Evolutionary conservation across 1,140 invertebrate genomes (phyloP).

Genomic region (Apis dorsata): DNA sequence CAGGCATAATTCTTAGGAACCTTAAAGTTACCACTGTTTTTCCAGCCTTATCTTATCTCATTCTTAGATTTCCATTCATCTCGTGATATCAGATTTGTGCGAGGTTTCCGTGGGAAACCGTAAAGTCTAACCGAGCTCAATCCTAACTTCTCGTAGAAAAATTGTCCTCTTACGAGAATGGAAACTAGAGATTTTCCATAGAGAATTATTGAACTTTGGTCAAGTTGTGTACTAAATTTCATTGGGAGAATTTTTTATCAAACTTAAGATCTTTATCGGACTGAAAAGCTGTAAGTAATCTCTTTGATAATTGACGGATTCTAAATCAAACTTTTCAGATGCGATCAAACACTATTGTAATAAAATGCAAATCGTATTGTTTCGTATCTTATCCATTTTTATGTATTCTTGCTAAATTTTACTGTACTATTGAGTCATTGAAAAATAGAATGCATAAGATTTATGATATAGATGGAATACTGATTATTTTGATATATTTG

Average conservation of each 20-base stretch:
- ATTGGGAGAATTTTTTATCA: constrained; percentile 2
- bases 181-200: background rate
- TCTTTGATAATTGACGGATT: background rate
- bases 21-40: constrained; percentile 56
- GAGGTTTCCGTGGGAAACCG: constrained; percentile 9
- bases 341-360: background rate
- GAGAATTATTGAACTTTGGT: constrained; percentile 6
- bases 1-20: constrained; percentile 10
- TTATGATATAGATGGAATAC: too few species aligned
- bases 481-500: too few species aligned
- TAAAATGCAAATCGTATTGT: too few species aligned
- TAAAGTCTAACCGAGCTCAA: constrained; percentile 12
- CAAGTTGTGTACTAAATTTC: background rate
- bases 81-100: constrained; percentile 50
- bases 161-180: constrained; percentile 2
- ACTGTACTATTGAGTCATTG: too few species aligned
- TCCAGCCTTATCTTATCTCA: constrained; percentile 52
- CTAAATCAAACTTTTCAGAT: too few species aligned
- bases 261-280: background rate
- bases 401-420: too few species aligned
- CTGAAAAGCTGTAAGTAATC: background rate
- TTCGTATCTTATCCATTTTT: too few species aligned
- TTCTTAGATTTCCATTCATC: constrained; percentile 55
- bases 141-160: constrained; percentile 17
- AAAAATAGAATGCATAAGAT: too few species aligned